These are phyloP conservation scores for Caenorhabditis imperialis DNA, from an alignment of 2,888 invertebrate species.

Conservation along the genomic window DNA sequence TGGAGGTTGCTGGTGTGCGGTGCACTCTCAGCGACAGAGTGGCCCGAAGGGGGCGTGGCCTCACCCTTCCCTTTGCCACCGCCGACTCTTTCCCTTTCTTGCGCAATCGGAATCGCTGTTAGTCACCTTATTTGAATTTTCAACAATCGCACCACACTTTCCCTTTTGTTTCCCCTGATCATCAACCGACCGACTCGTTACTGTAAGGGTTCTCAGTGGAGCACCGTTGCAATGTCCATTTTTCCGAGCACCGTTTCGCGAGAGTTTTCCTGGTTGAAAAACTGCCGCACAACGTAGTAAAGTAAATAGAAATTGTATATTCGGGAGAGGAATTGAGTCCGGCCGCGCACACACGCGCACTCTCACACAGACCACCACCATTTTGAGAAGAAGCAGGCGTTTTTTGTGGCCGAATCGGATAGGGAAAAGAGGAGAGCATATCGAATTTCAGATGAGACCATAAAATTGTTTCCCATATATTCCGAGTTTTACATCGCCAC, in stretches of 20 bases:
- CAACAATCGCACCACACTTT: background rate
- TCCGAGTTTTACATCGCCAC: slow-evolving; percentile 13
- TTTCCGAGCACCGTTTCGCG: slow-evolving; percentile 14
- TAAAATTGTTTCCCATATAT: slow-evolving; percentile 16
- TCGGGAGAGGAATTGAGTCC: slow-evolving; percentile 40
- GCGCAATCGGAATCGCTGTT: slow-evolving; percentile 14
- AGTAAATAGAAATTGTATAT: slow-evolving; percentile 59
- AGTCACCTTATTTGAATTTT: slow-evolving; percentile 31
- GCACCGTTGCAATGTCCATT: too few relatives aligned
- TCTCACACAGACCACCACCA: slow-evolving; percentile 39
- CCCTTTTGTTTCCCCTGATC: too few relatives aligned
- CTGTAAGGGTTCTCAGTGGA: too few relatives aligned
- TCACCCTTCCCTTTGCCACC: slow-evolving; percentile 9
- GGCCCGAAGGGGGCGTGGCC: slow-evolving; percentile 25
- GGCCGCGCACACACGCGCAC: slow-evolving; percentile 42
- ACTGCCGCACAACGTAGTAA: slow-evolving; percentile 50
- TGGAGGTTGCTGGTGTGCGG: slow-evolving; percentile 4
- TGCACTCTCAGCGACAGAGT: slow-evolving; percentile 29
- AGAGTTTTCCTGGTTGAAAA: slow-evolving; percentile 35
- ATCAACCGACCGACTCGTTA: too few relatives aligned
- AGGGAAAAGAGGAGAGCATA: slow-evolving; percentile 16
- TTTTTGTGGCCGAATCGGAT: slow-evolving; percentile 19
- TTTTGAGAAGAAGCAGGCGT: slow-evolving; percentile 46
- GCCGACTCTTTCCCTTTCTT: slow-evolving; percentile 30
- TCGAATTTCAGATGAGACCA: slow-evolving; percentile 53